phyloP scores from a whole-genome alignment of 1,140 invertebrate species.

The Tribolium madens region DNA sequence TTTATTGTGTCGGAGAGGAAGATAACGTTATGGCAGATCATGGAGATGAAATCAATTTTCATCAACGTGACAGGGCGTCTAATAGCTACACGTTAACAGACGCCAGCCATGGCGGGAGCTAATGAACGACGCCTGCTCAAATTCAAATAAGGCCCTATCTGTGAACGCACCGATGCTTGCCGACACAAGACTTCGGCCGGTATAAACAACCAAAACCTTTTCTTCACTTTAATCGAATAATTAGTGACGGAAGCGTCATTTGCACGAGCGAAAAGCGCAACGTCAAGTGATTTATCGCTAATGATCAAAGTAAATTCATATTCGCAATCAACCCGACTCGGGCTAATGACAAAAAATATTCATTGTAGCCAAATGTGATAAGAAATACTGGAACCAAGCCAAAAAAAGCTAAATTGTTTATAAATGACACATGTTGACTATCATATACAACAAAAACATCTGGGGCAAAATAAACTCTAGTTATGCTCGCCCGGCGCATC shows the following conservation, averaged over 20 bases:
- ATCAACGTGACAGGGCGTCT: slow-evolving; percentile 57
- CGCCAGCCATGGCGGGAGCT: slow-evolving; percentile 49
- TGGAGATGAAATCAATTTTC: slow-evolving; percentile 57
- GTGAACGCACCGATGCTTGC: slow-evolving; percentile 50
- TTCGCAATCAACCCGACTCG: background rate
- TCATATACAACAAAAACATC: too few species aligned
- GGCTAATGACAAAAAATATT: background rate
- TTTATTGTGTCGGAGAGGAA: slow-evolving; percentile 46
- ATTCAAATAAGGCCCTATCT: slow-evolving; percentile 54
- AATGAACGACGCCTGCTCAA: slow-evolving; percentile 52
- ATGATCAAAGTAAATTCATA: background rate
- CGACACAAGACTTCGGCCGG: slow-evolving; percentile 50
- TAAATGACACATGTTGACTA: too few species aligned
- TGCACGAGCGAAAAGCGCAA: background rate
- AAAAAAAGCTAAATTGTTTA: background rate
- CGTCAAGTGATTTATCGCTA: background rate
- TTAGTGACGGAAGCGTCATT: background rate
- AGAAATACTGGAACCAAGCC: background rate
- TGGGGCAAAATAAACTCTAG: too few species aligned
- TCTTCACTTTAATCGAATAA: background rate
- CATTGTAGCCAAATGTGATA: background rate
- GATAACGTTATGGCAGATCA: slow-evolving; percentile 56
- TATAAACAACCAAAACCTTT: slow-evolving; percentile 39
- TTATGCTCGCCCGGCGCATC: background rate
- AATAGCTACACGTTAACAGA: slow-evolving; percentile 56